Percentiles rank a stretch among this genome's conserved stretches.
phyloP scores from a whole-genome alignment of 2,797 vertebrate genomes.

The Diplodus sargus region DNA sequence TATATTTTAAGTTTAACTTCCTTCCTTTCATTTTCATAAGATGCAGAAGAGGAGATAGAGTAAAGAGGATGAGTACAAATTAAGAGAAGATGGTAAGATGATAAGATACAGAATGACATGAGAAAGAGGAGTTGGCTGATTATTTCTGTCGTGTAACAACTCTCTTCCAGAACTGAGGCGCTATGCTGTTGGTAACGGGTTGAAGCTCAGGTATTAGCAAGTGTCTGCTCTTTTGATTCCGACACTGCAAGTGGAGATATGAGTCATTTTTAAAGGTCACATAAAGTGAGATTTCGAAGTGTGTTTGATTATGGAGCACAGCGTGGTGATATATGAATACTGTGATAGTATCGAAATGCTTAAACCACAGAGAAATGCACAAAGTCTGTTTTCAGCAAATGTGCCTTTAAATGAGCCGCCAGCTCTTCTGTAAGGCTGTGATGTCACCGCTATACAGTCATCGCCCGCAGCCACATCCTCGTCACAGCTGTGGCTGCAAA shows the following conservation, averaged over 20 bases:
- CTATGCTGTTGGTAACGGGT: not conserved
- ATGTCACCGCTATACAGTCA: too few species aligned
- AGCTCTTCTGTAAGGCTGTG: too few species aligned
- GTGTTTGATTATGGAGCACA: not conserved
- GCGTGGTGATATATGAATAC: too few species aligned
- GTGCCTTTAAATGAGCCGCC: too few species aligned
- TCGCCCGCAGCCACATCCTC: too few species aligned
- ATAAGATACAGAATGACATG: not conserved
- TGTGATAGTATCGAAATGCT: too few species aligned
- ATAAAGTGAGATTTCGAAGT: too few species aligned
- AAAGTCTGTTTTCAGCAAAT: too few species aligned
- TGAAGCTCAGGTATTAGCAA: not conserved
- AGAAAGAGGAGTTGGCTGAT: not conserved
- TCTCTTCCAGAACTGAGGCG: not conserved
- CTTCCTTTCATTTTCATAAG: constrained; percentile 12
- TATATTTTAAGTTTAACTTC: constrained; percentile 28
- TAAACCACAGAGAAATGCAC: too few species aligned
- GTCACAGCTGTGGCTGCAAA: too few species aligned
- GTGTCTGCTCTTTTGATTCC: constrained; percentile 1
- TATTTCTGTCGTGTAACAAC: not conserved
- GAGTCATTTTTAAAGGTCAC: not conserved
- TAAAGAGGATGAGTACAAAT: not conserved
- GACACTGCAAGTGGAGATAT: not conserved
- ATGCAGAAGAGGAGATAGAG: not conserved
- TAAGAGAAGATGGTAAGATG: not conserved